Conservation (phyloP, 2,888 invertebrate species). For the Bursaphelenchus okinawaensis region DNA sequence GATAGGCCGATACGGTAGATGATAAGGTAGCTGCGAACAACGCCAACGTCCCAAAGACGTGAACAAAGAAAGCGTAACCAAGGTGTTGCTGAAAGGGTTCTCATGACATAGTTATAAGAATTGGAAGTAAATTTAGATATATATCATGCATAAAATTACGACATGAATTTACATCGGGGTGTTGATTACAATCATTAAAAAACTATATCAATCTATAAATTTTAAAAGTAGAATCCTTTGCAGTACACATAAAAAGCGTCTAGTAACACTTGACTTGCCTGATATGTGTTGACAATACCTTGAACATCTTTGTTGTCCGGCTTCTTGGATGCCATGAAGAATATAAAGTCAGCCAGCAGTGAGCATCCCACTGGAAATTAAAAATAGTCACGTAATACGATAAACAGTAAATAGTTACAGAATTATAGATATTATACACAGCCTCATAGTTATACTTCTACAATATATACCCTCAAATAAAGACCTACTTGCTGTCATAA, state of each 20-base stretch:
- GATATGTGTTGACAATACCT: slow-evolving; percentile 47
- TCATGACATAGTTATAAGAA: slow-evolving; percentile 6
- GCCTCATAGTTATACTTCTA: no score
- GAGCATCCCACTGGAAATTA: slow-evolving; percentile 41
- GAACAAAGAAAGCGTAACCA: slow-evolving; percentile 55
- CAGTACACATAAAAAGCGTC: no score
- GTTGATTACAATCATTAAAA: no score
- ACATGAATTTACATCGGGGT: not conserved
- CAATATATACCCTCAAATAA: no score
- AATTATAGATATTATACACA: no score
- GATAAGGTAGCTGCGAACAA: slow-evolving; percentile 40
- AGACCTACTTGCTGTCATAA: slow-evolving; percentile 33
- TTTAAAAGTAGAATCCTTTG: no score
- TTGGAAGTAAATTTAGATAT: no score
- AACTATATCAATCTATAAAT: no score
- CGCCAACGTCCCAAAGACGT: slow-evolving; percentile 45
- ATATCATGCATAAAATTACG: not conserved
- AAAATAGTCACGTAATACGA: not conserved
- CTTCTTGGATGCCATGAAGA: slow-evolving; percentile 49
- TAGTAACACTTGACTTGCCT: no score
- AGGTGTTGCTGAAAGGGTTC: slow-evolving; percentile 43
- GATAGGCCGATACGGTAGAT: slow-evolving; percentile 24
- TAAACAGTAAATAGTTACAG: no score
- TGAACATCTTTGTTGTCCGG: slow-evolving; percentile 48
- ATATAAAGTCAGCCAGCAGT: slow-evolving; percentile 47